These are phyloP conservation scores for Otis tarda DNA, from an alignment of 2,113 vertebrate genomes.

Conservation along the genomic window DNA sequence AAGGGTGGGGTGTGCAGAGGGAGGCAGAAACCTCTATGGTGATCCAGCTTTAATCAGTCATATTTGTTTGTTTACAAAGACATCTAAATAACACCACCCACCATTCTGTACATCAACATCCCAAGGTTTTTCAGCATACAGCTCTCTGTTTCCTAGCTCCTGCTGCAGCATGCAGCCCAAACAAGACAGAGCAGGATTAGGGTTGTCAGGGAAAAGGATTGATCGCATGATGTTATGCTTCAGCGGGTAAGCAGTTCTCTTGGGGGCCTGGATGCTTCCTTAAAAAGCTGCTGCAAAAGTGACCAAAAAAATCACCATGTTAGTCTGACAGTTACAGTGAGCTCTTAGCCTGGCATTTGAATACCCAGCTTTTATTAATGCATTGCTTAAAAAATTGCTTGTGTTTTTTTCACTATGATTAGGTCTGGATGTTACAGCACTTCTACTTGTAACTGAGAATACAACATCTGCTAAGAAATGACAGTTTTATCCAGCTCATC, in stretches of 20 bases:
- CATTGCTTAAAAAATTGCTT: background rate
- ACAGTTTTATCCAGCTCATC: background rate
- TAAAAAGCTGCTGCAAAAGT: background rate
- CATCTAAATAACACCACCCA: background rate
- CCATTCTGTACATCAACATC: background rate
- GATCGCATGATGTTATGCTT: rapidly evolving
- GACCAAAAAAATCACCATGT: background rate
- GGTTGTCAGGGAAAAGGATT: background rate
- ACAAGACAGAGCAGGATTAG: background rate
- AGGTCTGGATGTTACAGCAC: background rate
- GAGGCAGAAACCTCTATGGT: background rate
- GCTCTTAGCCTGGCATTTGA: background rate
- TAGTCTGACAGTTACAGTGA: background rate
- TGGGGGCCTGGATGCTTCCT: background rate
- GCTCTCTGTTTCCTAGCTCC: background rate
- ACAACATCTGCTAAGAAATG: background rate
- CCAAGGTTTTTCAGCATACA: background rate
- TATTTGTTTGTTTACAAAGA: conserved; percentile 26
- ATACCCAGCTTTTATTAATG: background rate
- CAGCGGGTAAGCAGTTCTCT: background rate
- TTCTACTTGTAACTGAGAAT: background rate
- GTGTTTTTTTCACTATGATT: background rate
- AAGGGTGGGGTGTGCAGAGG: background rate
- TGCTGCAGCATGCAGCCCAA: background rate
- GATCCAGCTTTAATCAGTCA: background rate